Evolutionary conservation across 37 sponge, comb jelly and placozoan genomes (phyloP), one percentile per base, ranked within the genome.

Genomic region (Hexactinellida sp.): DNA sequence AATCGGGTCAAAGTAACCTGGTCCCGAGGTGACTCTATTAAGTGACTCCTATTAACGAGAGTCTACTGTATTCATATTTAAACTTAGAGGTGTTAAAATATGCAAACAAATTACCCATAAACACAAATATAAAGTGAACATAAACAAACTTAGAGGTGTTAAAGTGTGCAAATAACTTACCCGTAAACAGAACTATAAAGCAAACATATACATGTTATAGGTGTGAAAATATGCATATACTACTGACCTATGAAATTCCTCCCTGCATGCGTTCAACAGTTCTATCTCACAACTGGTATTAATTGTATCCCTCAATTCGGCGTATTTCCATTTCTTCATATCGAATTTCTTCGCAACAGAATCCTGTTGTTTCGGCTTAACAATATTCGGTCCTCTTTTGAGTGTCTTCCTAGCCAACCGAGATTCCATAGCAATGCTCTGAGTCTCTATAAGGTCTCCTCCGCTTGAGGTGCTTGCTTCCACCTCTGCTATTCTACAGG

Each of bases 251-350:
- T 63, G 99, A 83, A 95, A 92, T 87, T 98, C 99, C 13, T 95
- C 99, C 5, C 93, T 89, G 71, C 96, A 95, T 1, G 93, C 92
- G 35, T 95, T 92, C 54, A 98, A 54, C 37, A 98, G 86, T 7
- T 95, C 95, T 88, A 98, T 55, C 34, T 63, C 99, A 89, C 93
- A 92, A 7, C 94, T 93, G 34, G 96, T 95, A 84, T 95, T 98
- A 89, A 98, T 98, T 85, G 90, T 90, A 85, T 98, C 95, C 47
- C 96, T 55, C 21, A 98, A 93, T 55, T 95, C 92, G 19, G 96
- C 94, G 91, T 89, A 98, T 86, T 92, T 95, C 96, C 93, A 94
- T 30, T 91, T 92, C 55, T 86, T 91, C 38, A 98, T 88, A 83
- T 92, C 90, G 85, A 88, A 38, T 52, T 90, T 91, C 84, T 94